These are phyloP conservation scores for Pygathrix nemaeus DNA, from an alignment of 2,113 vertebrate genomes.

Conservation along the genomic window DNA sequence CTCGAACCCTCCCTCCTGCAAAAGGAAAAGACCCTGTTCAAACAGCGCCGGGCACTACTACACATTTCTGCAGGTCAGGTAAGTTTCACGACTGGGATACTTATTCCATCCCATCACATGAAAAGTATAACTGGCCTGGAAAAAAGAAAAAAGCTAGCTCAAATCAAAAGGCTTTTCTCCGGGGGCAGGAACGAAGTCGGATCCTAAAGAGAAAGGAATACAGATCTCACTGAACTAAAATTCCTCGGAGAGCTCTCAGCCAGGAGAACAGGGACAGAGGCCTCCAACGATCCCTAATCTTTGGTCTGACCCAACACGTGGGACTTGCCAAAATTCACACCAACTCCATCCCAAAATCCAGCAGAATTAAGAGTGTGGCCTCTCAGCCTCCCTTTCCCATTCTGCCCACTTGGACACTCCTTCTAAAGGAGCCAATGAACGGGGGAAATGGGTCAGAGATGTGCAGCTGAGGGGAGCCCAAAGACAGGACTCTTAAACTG, in stretches of 20 bases:
- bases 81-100: neutral
- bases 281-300: neutral
- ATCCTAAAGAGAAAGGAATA: neutral
- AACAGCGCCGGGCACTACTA: neutral
- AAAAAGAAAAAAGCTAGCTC: neutral
- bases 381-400: neutral
- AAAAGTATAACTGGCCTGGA: neutral
- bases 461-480: neutral
- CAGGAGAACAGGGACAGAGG: neutral
- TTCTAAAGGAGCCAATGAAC: neutral
- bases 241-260: neutral
- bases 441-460: neutral
- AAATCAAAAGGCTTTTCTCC: neutral
- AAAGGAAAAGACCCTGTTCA: constrained; percentile 1
- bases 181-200: neutral
- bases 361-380: neutral
- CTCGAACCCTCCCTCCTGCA: constrained; percentile 89
- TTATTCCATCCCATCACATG: neutral
- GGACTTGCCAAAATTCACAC: neutral
- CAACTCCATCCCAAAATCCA: neutral
- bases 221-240: neutral
- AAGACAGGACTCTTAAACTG: neutral
- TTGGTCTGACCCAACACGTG: no score
- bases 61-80: neutral
- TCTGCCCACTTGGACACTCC: neutral